Evolutionary conservation across 2,797 vertebrate genomes (phyloP).

Genomic region (Gadopsis bispinosus): DNA sequence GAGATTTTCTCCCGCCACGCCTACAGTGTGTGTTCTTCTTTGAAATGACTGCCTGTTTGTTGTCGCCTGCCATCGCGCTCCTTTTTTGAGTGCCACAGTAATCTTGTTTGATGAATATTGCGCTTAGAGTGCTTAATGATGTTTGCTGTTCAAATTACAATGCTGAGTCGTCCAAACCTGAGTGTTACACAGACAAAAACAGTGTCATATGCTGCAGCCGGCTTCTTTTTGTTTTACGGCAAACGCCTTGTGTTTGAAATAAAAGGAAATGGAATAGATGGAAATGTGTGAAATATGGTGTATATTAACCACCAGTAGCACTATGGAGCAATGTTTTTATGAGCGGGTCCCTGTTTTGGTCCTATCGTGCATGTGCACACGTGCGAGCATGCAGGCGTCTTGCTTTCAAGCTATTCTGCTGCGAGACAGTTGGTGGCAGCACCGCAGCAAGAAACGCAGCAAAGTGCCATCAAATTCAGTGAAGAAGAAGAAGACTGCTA

Average conservation of each 20-base stretch:
- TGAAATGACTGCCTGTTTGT: conserved; percentile 69
- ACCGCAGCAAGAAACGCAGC: not conserved
- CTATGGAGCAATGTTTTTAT: not conserved
- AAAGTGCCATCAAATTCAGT: not conserved
- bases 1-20: conserved; percentile 65
- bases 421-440: not conserved
- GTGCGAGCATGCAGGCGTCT: not conserved
- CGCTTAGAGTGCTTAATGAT: conserved; percentile 78
- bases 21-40: conserved; percentile 63
- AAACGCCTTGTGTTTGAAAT: conserved; percentile 39
- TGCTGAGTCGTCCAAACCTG: conserved; percentile 61
- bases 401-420: not conserved
- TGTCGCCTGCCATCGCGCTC: conserved; percentile 61
- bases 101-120: conserved; percentile 82
- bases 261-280: not conserved
- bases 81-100: conserved; percentile 71
- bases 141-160: conserved; percentile 80
- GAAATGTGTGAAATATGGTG: not conserved
- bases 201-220: conserved; percentile 23
- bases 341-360: conserved; percentile 4
- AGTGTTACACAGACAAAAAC: conserved; percentile 52
- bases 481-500: not conserved
- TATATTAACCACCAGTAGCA: not conserved
- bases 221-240: not conserved
- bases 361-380: not conserved